Evolutionary conservation across 2,888 invertebrate genomes (phyloP), one percentile per base, ranked within the genome.

Genomic region (Mesorhabditis spiculigera): DNA sequence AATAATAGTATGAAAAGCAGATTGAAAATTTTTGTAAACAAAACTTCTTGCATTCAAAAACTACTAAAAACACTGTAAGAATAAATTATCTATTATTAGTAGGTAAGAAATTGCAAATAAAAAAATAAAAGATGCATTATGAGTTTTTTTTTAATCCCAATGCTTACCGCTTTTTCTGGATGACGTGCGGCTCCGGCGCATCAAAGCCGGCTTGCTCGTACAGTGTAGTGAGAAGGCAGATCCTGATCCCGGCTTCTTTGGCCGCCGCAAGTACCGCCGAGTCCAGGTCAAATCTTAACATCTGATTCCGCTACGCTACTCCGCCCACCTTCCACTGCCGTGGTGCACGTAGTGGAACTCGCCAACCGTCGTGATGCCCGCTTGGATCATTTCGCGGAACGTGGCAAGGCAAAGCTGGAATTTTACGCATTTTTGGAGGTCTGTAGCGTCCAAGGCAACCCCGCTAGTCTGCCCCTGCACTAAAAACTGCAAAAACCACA

Each of bases 341-440:
- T 85, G 85, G 72, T 85, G 85, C 3, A 85, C 83, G 66, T 85
- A 85, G 72, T 85, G 85, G 67, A 85, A 85, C 68, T 85, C 85
- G 28, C 85, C 85, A 5, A 85, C 85, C 4, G 81, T 79, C 3
- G 85, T 85, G 64, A 85, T 85, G 41, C 85, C 85, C 4, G 83
- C 80, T 6, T 73, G 71, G 3, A 85, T 67, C 85, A 85, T 85
- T 71, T 85, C 85, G 28, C 68, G 68, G 73, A 85, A 85, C 5
- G 85, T 83, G 4, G 74, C 72, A 6, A 69, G 44, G 45, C 83
- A 84, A 67, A 78, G 80, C 80, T 82, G 68, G 72, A 81, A 67
- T 45, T 3, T n/a, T 5, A 4, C 16, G n/a, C 41, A 2, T 65
- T 45, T 41, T 8, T 13, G 8, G 8, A n/a, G 42, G 10, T 28